A percentile compares a stretch with the other conserved stretches of the same genome.
Evolutionary conservation across 2,888 invertebrate species (phyloP).

Genomic region (Cephus pygmeus): DNA sequence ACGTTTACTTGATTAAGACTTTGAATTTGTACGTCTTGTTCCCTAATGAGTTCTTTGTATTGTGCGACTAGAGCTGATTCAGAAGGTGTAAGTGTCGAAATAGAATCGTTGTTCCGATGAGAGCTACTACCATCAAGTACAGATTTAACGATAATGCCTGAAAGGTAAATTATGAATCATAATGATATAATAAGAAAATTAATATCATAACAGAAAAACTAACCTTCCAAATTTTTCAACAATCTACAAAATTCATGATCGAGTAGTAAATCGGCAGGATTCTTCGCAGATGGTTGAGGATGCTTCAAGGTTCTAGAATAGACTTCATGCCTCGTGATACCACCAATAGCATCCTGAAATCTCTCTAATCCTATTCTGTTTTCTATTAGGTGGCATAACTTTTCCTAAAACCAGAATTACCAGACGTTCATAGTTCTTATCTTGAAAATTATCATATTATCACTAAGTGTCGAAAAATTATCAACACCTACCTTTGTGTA

Average conservation of each 20-base stretch:
- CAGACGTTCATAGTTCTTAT: neutral
- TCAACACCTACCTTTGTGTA: slow-evolving; percentile 72
- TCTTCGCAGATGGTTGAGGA: slow-evolving; percentile 86
- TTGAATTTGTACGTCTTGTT: slow-evolving; percentile 82
- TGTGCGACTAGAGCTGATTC: slow-evolving; percentile 71
- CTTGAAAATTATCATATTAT: neutral
- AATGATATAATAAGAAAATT: neutral
- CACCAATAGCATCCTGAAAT: slow-evolving; percentile 85
- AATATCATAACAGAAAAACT: slow-evolving; percentile 35
- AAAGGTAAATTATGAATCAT: slow-evolving; percentile 21
- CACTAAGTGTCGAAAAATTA: neutral
- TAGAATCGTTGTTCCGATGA: slow-evolving; percentile 43
- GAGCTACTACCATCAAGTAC: slow-evolving; percentile 56
- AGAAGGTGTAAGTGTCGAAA: slow-evolving; percentile 42
- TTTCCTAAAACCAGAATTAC: slow-evolving; percentile 66
- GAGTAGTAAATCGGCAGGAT: slow-evolving; percentile 82
- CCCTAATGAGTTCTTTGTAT: slow-evolving; percentile 91
- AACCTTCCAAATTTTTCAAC: slow-evolving; percentile 84
- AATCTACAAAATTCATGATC: slow-evolving; percentile 96
- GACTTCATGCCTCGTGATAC: slow-evolving; percentile 88
- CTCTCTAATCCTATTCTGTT: slow-evolving; percentile 92
- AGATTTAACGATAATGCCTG: slow-evolving; percentile 70
- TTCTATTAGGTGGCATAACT: slow-evolving; percentile 84
- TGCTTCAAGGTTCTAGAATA: slow-evolving; percentile 94
- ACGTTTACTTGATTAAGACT: slow-evolving; percentile 60